Base-by-base conservation (phyloP, 2,888 invertebrate genomes). In the Eupithecia dodoneata region DNA sequence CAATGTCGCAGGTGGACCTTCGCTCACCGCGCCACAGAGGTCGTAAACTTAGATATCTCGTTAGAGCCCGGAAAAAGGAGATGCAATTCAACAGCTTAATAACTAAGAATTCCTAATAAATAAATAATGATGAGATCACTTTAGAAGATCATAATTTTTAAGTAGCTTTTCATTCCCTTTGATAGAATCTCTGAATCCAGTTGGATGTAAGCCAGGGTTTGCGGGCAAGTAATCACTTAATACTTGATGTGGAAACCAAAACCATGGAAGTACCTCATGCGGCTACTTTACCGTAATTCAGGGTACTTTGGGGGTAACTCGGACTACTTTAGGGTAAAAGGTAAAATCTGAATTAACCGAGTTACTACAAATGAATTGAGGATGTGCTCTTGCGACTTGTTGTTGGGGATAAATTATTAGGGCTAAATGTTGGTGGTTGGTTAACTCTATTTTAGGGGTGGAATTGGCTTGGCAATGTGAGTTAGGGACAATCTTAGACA, bases 171-270 rank as follows among this genome's bases (percentile, higher is more conserved):
- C 59, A 13, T 59, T 67, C 47, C 30, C 45, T 65, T 42, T 30
- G 44, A 44, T 59, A 45, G 47, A 7, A 72, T 9, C 45, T 45
- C 69, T 72, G 65, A 47, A 47, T 72, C 65, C 47, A 13, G 55
- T 70, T 74, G 74, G 74, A 55, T 30, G 41, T 12, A 9, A 15
- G 75, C 75, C 75, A 76, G 67, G 66, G 71, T 72, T 59, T 76
- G 72, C 10, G 65, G 76, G 55, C 15, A 47, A 52, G 65, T 66
- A 76, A 76, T 76, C 72, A 72, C 76, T 76, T 76, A 76, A 76
- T 76, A 76, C 76, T 76, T 70, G 63, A 75, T 73, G 72, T 59
- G 59, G 18, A 59, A 59, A 59, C 59, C 59, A 59, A 12, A 47
- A 47, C 47, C 47, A 30, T 69, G 42, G n/a, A 49, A 44, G 70